phyloP scores from a whole-genome alignment of 2,888 invertebrate species.

The Habrosyne pyritoides region DNA sequence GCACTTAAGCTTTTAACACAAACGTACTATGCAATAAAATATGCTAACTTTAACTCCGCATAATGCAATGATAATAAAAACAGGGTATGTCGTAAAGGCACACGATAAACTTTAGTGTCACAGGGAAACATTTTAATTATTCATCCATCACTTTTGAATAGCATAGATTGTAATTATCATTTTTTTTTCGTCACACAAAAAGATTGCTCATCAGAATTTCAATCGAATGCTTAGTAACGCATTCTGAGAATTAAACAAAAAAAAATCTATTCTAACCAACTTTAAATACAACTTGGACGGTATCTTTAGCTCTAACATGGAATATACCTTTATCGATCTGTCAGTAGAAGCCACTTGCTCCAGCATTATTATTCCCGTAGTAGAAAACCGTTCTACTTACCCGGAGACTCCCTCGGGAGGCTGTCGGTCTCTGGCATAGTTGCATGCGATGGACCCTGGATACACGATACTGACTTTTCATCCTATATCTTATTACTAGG shows the following conservation, averaged over 20 bases:
- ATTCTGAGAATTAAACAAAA: background rate
- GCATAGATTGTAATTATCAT: too few relatives aligned
- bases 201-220: too few relatives aligned
- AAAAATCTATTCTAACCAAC: background rate
- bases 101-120: too few relatives aligned
- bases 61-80: too few relatives aligned
- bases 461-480: slow-evolving; percentile 47
- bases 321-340: slow-evolving; percentile 45
- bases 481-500: slow-evolving; percentile 32
- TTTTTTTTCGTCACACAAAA: too few relatives aligned
- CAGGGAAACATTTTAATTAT: too few relatives aligned
- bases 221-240: too few relatives aligned
- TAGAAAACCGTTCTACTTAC: slow-evolving; percentile 49
- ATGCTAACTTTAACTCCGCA: too few relatives aligned
- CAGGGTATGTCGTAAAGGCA: too few relatives aligned
- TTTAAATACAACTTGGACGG: too few relatives aligned
- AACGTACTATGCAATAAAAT: background rate
- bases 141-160: too few relatives aligned
- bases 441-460: slow-evolving; percentile 44
- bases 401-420: slow-evolving; percentile 49
- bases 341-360: slow-evolving; percentile 30
- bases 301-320: background rate
- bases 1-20: slow-evolving; percentile 17
- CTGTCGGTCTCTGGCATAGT: slow-evolving; percentile 36
- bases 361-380: slow-evolving; percentile 60